Conservation (phyloP, 2,113 vertebrate species). For the Colossoma macropomum region DNA sequence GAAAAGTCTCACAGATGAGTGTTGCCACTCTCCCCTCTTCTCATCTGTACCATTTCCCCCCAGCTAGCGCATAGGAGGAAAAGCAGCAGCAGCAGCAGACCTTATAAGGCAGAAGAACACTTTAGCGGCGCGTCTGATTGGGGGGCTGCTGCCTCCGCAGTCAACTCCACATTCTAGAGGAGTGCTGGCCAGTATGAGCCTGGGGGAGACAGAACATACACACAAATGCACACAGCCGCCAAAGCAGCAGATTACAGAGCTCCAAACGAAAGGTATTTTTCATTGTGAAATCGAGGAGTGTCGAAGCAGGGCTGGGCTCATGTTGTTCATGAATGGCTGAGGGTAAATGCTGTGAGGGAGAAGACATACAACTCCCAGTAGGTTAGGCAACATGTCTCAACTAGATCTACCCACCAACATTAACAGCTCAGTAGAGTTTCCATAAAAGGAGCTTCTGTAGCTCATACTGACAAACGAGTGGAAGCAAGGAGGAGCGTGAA, state of each 20-base stretch:
- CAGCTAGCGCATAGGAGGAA: conserved; percentile 63
- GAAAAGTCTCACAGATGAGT: conserved; percentile 31
- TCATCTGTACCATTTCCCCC: conserved; percentile 54
- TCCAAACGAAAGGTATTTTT: conserved; percentile 14
- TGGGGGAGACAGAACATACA: conserved; percentile 11
- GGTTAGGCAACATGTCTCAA: conserved; percentile 35
- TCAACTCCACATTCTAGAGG: conserved; percentile 29
- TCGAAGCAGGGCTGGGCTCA: background rate
- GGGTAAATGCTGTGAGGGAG: background rate
- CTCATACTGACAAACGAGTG: background rate
- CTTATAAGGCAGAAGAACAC: conserved; percentile 78
- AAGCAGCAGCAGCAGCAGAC: conserved; percentile 64
- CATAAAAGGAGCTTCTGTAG: conserved; percentile 15
- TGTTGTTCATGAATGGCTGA: conserved; percentile 4
- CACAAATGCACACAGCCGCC: background rate
- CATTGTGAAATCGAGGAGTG: background rate
- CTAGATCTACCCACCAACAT: background rate
- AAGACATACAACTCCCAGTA: background rate
- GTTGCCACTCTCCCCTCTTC: conserved; percentile 7
- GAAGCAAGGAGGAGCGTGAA: background rate
- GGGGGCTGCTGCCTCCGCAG: conserved; percentile 54
- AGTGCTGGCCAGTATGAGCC: conserved; percentile 24
- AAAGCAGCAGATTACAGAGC: background rate
- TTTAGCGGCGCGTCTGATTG: conserved; percentile 64
- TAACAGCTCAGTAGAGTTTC: background rate